Evolutionary conservation across 2,888 invertebrate species (phyloP).

Genomic region (Mythimna vitellina): DNA sequence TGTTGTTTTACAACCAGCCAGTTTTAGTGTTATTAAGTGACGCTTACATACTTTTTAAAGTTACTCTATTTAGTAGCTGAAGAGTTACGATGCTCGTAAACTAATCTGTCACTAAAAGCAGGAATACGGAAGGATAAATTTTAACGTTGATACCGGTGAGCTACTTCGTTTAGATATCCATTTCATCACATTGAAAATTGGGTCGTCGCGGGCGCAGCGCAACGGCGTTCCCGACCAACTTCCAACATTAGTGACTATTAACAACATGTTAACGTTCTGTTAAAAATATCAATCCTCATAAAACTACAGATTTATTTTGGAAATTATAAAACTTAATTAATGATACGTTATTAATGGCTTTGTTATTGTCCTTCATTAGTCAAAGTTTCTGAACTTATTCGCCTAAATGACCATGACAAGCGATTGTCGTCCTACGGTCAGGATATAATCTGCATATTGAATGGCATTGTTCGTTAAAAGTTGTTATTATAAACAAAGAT

Average conservation of each 20-base stretch:
- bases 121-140: constrained; percentile 77
- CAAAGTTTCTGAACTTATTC: constrained; percentile 15
- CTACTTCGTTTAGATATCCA: constrained; percentile 71
- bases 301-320: constrained; percentile 67
- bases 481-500: neutral
- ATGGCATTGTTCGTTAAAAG: neutral
- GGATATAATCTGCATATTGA: neutral
- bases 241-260: constrained; percentile 83
- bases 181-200: constrained; percentile 78
- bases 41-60: constrained; percentile 60
- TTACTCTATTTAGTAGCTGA: constrained; percentile 63
- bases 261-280: constrained; percentile 80
- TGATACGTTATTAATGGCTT: constrained; percentile 63
- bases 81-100: constrained; percentile 76
- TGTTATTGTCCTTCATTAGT: constrained; percentile 50
- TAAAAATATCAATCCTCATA: constrained; percentile 77
- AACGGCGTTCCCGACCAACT: constrained; percentile 63
- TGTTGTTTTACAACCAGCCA: constrained; percentile 57
- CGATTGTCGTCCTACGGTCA: neutral
- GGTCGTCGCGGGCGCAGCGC: constrained; percentile 71
- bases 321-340: constrained; percentile 66
- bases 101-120: constrained; percentile 75
- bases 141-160: constrained; percentile 72
- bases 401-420: neutral
- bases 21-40: constrained; percentile 54